A percentile compares a stretch with the other conserved stretches of the same genome.
Evolutionary conservation across 1,140 invertebrate genomes (phyloP).

Genomic region (Psilanteris sp.): DNA sequence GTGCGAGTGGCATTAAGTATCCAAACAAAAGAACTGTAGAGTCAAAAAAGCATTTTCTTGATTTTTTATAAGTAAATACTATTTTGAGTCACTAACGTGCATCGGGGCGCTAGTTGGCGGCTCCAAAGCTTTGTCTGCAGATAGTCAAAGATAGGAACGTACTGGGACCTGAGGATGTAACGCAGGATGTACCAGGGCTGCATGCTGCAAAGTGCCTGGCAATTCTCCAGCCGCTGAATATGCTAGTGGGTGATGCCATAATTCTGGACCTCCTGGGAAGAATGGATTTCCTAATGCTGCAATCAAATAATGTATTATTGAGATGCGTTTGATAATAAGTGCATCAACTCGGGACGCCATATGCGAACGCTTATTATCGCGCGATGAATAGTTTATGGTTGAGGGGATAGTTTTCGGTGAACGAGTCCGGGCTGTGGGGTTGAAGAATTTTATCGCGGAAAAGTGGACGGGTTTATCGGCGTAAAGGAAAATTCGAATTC

Average conservation of each 20-base stretch:
- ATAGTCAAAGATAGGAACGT: slow-evolving; percentile 97
- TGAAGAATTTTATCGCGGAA: no score
- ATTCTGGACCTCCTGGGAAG: slow-evolving; percentile 94
- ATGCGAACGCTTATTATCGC: neutral
- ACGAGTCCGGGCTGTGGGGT: no score
- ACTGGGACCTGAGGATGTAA: slow-evolving; percentile 97
- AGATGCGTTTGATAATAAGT: slow-evolving; percentile 20
- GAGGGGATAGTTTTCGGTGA: no score
- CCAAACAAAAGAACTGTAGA: neutral
- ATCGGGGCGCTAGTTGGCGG: slow-evolving; percentile 81
- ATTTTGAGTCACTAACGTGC: slow-evolving; percentile 77
- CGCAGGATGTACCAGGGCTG: slow-evolving; percentile 94
- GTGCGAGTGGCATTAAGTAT: no score
- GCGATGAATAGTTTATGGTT: no score
- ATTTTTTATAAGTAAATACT: slow-evolving; percentile 43
- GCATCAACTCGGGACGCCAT: neutral
- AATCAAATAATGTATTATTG: slow-evolving; percentile 70
- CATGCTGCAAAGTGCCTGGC: slow-evolving; percentile 91
- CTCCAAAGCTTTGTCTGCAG: slow-evolving; percentile 90
- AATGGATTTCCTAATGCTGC: slow-evolving; percentile 95
- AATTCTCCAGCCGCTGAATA: slow-evolving; percentile 90
- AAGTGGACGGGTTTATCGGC: no score
- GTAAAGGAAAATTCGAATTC: no score
- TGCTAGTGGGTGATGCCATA: slow-evolving; percentile 95
- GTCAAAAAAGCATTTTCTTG: slow-evolving; percentile 24